Percentiles rank a stretch among this genome's conserved stretches.
phyloP scores from a whole-genome alignment of 2,888 invertebrate genomes.

The Chrysina gloriosa region DNA sequence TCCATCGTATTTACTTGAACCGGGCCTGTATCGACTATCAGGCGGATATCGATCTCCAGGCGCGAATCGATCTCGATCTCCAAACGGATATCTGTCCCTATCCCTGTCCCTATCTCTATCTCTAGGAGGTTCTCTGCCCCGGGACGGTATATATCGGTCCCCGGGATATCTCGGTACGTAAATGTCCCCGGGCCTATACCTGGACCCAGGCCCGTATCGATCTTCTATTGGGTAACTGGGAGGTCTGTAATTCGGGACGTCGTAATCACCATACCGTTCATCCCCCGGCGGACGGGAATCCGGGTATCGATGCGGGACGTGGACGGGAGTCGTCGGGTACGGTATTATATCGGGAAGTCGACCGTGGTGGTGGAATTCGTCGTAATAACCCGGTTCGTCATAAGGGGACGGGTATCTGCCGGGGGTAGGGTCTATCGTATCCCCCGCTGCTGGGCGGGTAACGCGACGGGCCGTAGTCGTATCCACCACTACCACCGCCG shows the following conservation, averaged over 20 bases:
- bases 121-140: slow-evolving; percentile 16
- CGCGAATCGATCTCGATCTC: slow-evolving; percentile 42
- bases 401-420: slow-evolving; percentile 47
- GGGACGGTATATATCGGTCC: slow-evolving; percentile 36
- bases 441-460: slow-evolving; percentile 46
- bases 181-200: slow-evolving; percentile 57
- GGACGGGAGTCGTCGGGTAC: slow-evolving; percentile 37
- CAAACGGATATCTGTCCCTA: slow-evolving; percentile 32
- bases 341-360: slow-evolving; percentile 38
- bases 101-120: slow-evolving; percentile 62
- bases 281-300: slow-evolving; percentile 22
- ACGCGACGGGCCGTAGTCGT: slow-evolving; percentile 42
- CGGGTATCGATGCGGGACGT: slow-evolving; percentile 37
- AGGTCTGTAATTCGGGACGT: slow-evolving; percentile 39
- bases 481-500: slow-evolving; percentile 43
- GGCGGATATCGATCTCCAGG: slow-evolving; percentile 46
- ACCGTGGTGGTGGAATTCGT: slow-evolving; percentile 33
- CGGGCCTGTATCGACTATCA: slow-evolving; percentile 45
- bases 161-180: slow-evolving; percentile 46
- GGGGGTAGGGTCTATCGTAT: slow-evolving; percentile 42
- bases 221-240: slow-evolving; percentile 44
- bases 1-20: slow-evolving; percentile 28
- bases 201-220: slow-evolving; percentile 48
- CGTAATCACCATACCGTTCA: slow-evolving; percentile 37
- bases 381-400: slow-evolving; percentile 39